Conservation (phyloP, 2,888 invertebrate species). For the Linnaemya vulpina region DNA sequence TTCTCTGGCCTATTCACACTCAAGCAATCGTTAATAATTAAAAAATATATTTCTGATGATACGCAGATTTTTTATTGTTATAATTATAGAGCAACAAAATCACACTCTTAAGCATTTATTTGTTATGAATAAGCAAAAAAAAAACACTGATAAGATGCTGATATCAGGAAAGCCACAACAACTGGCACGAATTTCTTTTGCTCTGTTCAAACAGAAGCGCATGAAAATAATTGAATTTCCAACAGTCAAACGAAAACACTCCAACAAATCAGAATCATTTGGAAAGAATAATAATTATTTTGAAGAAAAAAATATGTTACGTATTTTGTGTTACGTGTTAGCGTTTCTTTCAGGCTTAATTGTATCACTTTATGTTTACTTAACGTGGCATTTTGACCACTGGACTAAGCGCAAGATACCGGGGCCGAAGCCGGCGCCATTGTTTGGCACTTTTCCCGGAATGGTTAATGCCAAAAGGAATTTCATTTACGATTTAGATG, state of each 20-base stretch:
- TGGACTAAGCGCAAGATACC: slow-evolving; percentile 80
- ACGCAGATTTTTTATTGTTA: no score
- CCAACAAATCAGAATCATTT: neutral
- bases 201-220: neutral
- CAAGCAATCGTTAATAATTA: no score
- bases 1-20: no score
- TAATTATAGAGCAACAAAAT: neutral
- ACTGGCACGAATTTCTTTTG: neutral
- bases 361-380: slow-evolving; percentile 69
- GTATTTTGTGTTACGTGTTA: neutral
- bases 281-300: neutral
- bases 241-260: neutral
- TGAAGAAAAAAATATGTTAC: slow-evolving; percentile 10
- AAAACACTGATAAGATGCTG: neutral
- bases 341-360: neutral
- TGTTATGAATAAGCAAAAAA: neutral
- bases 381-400: slow-evolving; percentile 80
- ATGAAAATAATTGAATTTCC: neutral
- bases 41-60: no score
- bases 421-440: slow-evolving; percentile 80
- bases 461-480: slow-evolving; percentile 77
- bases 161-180: neutral
- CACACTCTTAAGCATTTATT: neutral
- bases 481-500: slow-evolving; percentile 80
- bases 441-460: slow-evolving; percentile 78